Evolutionary conservation across 2,888 invertebrate genomes (phyloP).

Genomic region (Morpho achilles): DNA sequence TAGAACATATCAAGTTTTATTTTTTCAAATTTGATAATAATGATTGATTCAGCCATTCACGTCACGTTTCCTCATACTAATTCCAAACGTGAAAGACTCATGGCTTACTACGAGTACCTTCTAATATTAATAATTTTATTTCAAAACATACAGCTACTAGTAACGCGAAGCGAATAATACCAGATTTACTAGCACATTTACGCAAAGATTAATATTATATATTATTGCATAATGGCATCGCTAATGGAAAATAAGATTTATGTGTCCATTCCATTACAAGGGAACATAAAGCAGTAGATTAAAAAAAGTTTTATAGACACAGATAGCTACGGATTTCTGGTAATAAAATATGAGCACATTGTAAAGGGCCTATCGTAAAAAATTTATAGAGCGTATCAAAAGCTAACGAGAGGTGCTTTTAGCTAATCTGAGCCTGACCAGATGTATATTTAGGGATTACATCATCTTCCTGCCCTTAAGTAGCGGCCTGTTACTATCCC

Average conservation of each 20-base stretch:
- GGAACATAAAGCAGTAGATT: constrained; percentile 53
- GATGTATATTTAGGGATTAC: background rate
- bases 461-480: too few relatives aligned
- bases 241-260: constrained; percentile 61
- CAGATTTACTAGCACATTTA: background rate
- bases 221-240: constrained; percentile 35
- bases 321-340: constrained; percentile 26
- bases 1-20: too few relatives aligned
- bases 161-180: background rate
- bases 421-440: constrained; percentile 23
- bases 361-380: constrained; percentile 25
- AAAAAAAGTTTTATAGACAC: constrained; percentile 38
- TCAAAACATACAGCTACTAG: background rate
- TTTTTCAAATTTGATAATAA: too few relatives aligned
- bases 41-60: too few relatives aligned
- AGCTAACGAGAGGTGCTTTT: constrained; percentile 14
- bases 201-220: constrained; percentile 8
- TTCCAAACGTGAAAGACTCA: too few relatives aligned
- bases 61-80: too few relatives aligned
- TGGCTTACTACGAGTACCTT: too few relatives aligned
- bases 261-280: constrained; percentile 42
- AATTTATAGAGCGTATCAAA: constrained; percentile 20
- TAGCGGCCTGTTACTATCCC: too few relatives aligned
- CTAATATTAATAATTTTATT: too few relatives aligned
- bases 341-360: constrained; percentile 37